Base-by-base conservation (phyloP, 2,888 invertebrate genomes). In the Diadromus collaris region DNA sequence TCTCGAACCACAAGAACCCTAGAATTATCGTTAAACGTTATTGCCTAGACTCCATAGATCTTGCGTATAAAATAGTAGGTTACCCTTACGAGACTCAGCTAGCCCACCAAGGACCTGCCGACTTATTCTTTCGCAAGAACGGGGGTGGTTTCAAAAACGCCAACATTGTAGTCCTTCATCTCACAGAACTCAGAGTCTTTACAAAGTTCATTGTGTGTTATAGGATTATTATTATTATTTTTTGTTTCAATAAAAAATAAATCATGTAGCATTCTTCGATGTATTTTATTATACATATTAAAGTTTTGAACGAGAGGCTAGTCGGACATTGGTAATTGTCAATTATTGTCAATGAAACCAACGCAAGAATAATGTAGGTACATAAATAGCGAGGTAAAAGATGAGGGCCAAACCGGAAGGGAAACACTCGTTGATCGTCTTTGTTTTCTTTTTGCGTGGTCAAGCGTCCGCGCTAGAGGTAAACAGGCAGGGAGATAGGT, bases 21-120 rank as follows among this genome's bases (percentile, higher is more conserved):
- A 90, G 89, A 88, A 90, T 90, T 90, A 90, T 90, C 88, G 88
- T 86, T 90, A 90, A 90, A 89, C 89, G 89, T 88, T 90, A 90
- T 89, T 89, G 89, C 90, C 90, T 90, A 90, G 90, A 87, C 87
- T 88, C 90, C 85, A 90, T 90, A 90, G 90, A 90, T 90, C 90
- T 90, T 89, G 87, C 86, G 87, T 88, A 90, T 89, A 89, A 90
- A 90, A 90, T 90, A 84, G 88, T 90, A 89, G 90, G 89, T 90
- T 90, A 88, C 86, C 85, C 67, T 76, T 73, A 65, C 69, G 61
- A 77, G 61, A 79, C 73, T 76, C 71, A 81, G 82, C 79, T 74
- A 75, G 65, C 76, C 73, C 67, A 75, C 44, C 79, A 46, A 79
- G 78, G 82, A 65, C 76, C 69, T 65, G 60, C 72, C 76, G 83